Conservation (phyloP, 2,797 vertebrate species). For the Spea hammondii region DNA sequence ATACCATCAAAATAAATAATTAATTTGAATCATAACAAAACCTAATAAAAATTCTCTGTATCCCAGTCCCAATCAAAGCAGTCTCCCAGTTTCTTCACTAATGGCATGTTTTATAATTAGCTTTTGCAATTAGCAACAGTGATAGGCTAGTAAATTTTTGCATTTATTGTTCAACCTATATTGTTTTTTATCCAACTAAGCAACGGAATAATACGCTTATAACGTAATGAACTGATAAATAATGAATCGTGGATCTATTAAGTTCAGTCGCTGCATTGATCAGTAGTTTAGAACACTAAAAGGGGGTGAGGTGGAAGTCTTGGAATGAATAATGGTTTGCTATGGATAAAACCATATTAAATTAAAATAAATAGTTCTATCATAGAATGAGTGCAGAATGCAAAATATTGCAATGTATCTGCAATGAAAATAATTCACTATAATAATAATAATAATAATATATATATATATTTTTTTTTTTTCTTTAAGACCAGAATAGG, state of each 20-base stretch:
- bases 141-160: slow-evolving; percentile 47
- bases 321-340: too few species aligned
- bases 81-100: slow-evolving; percentile 48
- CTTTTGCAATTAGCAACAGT: slow-evolving; percentile 52
- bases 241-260: slow-evolving; percentile 44
- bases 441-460: too few species aligned
- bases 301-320: neutral
- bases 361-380: too few species aligned
- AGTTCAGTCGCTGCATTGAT: slow-evolving; percentile 35
- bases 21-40: slow-evolving; percentile 51
- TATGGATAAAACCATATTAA: too few species aligned
- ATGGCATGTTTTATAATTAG: slow-evolving; percentile 53
- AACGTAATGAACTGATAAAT: slow-evolving; percentile 49
- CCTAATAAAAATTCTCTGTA: slow-evolving; percentile 49
- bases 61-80: slow-evolving; percentile 51
- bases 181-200: slow-evolving; percentile 49
- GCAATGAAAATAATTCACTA: too few species aligned
- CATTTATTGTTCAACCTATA: slow-evolving; percentile 47
- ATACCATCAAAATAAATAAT: slow-evolving; percentile 52
- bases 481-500: too few species aligned
- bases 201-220: slow-evolving; percentile 43
- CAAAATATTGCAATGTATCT: too few species aligned
- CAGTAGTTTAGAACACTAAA: slow-evolving; percentile 20
- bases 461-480: too few species aligned
- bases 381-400: too few species aligned